A percentile compares a stretch with the other conserved stretches of the same genome.
Evolutionary conservation across 2,797 vertebrate genomes (phyloP).

Genomic region (Moxostoma hubbsi): DNA sequence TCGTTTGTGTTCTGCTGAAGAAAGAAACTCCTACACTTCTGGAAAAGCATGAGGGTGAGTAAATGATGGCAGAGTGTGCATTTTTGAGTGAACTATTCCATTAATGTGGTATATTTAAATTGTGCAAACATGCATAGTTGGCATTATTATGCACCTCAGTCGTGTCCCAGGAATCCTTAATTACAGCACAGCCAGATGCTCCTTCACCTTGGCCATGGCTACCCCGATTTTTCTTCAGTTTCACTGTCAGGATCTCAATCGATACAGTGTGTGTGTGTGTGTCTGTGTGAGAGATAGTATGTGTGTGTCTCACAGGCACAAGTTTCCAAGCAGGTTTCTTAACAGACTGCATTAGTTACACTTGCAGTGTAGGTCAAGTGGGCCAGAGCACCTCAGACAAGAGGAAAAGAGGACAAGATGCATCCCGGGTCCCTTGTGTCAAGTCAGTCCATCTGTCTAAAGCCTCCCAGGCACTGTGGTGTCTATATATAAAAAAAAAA

Average conservation of each 20-base stretch:
- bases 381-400: slow-evolving; percentile 32
- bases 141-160: slow-evolving; percentile 18
- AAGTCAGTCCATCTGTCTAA: slow-evolving; percentile 52
- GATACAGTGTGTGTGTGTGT: slow-evolving; percentile 61
- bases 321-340: slow-evolving; percentile 37
- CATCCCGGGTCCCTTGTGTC: slow-evolving; percentile 44
- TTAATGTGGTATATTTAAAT: neutral
- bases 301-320: slow-evolving; percentile 42
- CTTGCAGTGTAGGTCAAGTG: slow-evolving; percentile 53
- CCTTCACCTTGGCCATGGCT: slow-evolving; percentile 63
- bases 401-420: slow-evolving; percentile 11
- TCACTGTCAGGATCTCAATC: slow-evolving; percentile 78
- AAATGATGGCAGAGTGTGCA: too few relatives aligned
- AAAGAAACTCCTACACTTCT: too few relatives aligned
- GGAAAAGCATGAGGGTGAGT: too few relatives aligned
- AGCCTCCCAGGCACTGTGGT: slow-evolving; percentile 3
- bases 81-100: too few relatives aligned
- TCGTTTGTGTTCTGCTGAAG: too few relatives aligned
- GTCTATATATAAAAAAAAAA: slow-evolving; percentile 32
- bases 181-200: slow-evolving; percentile 61
- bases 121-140: neutral
- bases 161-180: slow-evolving; percentile 38
- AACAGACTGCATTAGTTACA: slow-evolving; percentile 55
- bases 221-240: slow-evolving; percentile 79
- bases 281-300: slow-evolving; percentile 40